phyloP scores from a whole-genome alignment of 2,797 vertebrate genomes.

The Hipposideros larvatus region DNA sequence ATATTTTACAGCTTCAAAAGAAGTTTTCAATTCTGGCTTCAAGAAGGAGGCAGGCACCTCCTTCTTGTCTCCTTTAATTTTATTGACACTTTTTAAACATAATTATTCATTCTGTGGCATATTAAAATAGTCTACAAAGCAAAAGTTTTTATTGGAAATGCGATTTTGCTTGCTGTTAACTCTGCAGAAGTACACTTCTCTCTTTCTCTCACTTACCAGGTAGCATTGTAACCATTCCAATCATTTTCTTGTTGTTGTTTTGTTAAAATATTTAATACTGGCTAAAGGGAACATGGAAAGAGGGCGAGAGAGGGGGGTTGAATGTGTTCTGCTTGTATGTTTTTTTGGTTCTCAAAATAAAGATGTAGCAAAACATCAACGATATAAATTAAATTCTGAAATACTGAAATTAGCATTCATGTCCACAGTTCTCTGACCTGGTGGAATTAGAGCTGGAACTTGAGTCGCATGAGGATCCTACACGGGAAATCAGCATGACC shows the following conservation, averaged over 20 bases:
- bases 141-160: constrained; percentile 71
- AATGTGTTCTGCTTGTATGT: not conserved
- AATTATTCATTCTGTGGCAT: constrained; percentile 73
- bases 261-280: constrained; percentile 57
- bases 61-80: constrained; percentile 78
- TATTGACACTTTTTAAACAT: constrained; percentile 72
- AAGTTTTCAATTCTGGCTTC: constrained; percentile 72
- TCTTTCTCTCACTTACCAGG: constrained; percentile 57
- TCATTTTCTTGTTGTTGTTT: constrained; percentile 8
- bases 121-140: constrained; percentile 63
- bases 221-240: constrained; percentile 55
- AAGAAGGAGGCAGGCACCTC: constrained; percentile 52
- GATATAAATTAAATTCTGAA: not conserved
- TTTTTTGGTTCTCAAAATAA: not conserved
- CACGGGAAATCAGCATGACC: not conserved
- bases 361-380: not conserved
- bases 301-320: not conserved
- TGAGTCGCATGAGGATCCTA: not conserved
- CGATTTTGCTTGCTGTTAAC: constrained; percentile 62
- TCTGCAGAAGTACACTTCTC: constrained; percentile 64
- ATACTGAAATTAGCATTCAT: not conserved
- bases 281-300: not conserved
- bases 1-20: constrained; percentile 80
- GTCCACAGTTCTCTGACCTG: not conserved
- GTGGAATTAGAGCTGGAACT: not conserved